phyloP scores from a whole-genome alignment of 2,888 invertebrate genomes.

The Rhopalosiphum nymphaeae region DNA sequence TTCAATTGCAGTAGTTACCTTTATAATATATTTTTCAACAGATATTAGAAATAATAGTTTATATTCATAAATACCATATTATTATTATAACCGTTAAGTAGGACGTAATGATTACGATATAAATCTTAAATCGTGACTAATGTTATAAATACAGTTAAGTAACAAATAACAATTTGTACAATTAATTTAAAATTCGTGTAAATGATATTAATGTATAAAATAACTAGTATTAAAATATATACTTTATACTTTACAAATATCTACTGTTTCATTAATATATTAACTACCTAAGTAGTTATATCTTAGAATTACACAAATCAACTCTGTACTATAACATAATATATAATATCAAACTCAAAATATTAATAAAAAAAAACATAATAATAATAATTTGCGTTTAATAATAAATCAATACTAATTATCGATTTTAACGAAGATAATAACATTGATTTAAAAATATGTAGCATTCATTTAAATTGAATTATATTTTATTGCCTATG shows the following conservation, averaged over 20 bases:
- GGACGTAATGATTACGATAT: background rate
- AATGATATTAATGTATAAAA: background rate
- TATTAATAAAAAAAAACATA: background rate
- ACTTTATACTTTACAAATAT: background rate
- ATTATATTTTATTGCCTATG: background rate
- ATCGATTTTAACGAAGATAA: background rate
- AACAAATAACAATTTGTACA: background rate
- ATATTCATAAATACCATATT: too few species aligned
- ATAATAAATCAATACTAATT: background rate
- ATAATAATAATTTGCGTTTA: background rate
- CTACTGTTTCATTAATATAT: background rate
- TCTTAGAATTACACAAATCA: background rate
- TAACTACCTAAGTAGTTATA: background rate
- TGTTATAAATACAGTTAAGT: background rate
- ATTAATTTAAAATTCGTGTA: background rate
- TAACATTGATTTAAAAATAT: background rate
- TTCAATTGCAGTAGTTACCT: background rate
- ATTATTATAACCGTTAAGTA: too few species aligned
- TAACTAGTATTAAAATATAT: background rate
- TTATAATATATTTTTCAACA: too few species aligned
- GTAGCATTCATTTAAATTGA: background rate
- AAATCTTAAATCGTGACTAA: background rate
- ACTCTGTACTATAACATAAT: background rate
- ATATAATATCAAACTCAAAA: background rate
- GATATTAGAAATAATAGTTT: too few species aligned